Evolutionary conservation across 2,797 vertebrate species (phyloP).

Genomic region (Pseudochirops corinnae): DNA sequence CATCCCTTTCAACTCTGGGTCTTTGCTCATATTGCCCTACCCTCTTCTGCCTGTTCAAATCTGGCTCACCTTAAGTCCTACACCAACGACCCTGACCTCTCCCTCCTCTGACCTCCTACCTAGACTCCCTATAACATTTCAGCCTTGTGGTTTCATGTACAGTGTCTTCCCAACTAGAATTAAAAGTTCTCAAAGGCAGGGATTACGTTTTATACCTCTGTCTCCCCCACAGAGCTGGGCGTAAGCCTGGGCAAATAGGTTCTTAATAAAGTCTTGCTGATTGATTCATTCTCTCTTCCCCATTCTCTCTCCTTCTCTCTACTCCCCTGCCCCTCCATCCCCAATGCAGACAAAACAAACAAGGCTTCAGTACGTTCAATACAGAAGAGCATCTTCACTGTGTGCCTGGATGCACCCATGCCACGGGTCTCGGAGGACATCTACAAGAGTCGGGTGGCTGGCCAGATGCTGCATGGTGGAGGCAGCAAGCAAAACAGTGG

Average conservation of each 20-base stretch:
- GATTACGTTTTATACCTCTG: not conserved
- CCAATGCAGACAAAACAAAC: slow-evolving; percentile 93
- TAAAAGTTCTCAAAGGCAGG: not conserved
- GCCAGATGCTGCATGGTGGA: slow-evolving; percentile 96
- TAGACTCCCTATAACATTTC: not conserved
- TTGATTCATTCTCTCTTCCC: not conserved
- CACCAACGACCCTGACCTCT: not conserved
- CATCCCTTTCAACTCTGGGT: not conserved
- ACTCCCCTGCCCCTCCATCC: not conserved
- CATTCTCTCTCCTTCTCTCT: not conserved
- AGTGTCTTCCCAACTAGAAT: not conserved
- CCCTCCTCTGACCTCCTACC: not conserved
- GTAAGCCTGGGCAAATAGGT: not conserved
- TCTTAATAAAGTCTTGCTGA: not conserved
- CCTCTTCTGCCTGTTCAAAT: not conserved
- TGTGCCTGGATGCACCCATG: slow-evolving; percentile 94
- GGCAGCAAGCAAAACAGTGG: slow-evolving; percentile 95
- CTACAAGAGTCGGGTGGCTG: slow-evolving; percentile 92
- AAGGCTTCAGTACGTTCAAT: slow-evolving; percentile 95
- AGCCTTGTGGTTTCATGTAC: not conserved
- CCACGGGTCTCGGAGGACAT: slow-evolving; percentile 91
- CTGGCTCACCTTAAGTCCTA: not conserved
- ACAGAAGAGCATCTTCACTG: slow-evolving; percentile 95
- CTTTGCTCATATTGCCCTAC: not conserved
- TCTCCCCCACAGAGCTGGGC: not conserved